Evolutionary conservation across 1,140 invertebrate genomes (phyloP), one percentile per base, ranked within the genome.

Genomic region (Brachionus calyciflorus): DNA sequence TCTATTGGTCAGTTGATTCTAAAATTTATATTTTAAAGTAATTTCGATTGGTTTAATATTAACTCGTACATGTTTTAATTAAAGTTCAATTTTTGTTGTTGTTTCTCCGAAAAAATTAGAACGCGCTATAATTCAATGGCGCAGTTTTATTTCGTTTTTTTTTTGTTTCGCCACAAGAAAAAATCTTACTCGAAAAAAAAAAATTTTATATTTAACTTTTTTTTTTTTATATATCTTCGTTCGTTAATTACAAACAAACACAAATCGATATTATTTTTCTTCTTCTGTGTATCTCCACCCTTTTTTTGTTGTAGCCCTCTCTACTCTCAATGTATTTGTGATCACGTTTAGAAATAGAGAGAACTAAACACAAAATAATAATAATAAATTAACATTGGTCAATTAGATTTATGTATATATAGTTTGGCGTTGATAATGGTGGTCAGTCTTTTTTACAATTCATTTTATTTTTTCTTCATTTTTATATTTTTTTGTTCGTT

Each of bases 321-420:
- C 30, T n/a, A 37, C 55, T 60, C 55, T 17, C 55, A 17, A 33
- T 33, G 33, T 33, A 33, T 33, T 60, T 30, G 30, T 60, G 55
- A 60, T 60, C 55, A 60, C 55, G 55, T 60, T 60, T 33, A 60
- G 37, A 37, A 9, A 37, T n/a, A n/a, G n/a, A n/a, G n/a, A n/a
- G n/a, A n/a, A n/a, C n/a, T n/a, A n/a, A n/a, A n/a, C n/a, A n/a
- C n/a, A 37, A 37, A 37, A 37, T 5, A 37, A 37, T 37, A 65
- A 65, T 65, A 65, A 65, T 65, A 41, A 65, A 65, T 65, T 44
- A 65, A 65, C 60, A 65, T 65, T 44, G 60, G 60, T 65, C 60
- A 65, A 65, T 65, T 44, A 65, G 33, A 65, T 65, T 65, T 65
- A 65, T 65, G 40, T 65, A 44, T 60, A 60, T 60, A 60, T 60